Evolutionary conservation across 2,888 invertebrate genomes (phyloP), one percentile per base, ranked within the genome.

Genomic region (Theretra japonica): DNA sequence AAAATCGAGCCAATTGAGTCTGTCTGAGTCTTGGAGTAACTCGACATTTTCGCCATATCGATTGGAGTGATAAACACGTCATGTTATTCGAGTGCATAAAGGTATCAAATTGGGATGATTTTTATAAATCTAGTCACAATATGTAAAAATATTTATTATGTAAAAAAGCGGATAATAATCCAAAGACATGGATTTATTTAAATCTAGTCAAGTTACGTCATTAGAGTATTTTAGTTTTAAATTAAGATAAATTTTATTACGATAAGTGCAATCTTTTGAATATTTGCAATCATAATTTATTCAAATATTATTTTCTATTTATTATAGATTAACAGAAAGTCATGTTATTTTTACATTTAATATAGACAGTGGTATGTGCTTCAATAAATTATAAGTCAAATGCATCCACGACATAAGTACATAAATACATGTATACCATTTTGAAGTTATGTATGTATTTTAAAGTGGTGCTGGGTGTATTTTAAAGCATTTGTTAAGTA

Each of bases 161-260:
- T 60, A n/a, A 25, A 60, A 60, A 48, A 17, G 48, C 65, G 41
- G 15, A 41, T 65, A 65, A 48, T 62, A n/a, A n/a, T 41, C 41
- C 21, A 23, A 41, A 30, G 25, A 33, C 28, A 21, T 25, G 56
- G 17, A 60, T 56, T 69, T 33, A 21, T 69, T 56, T 69, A 33
- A 69, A 69, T 30, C 53, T 57, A 69, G 53, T 69, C 56, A 56
- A 28, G 41, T 17, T n/a, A 23, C n/a, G 69, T 53, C 21, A 69
- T 53, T 68, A 53, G 11, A 19, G 8, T 56, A 33, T 4, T 25
- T 28, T 25, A 48, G 41, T 65, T 65, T 48, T 41, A 23, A 15
- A 2, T 48, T 65, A 60, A 60, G 28, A 70, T 70, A 48, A n/a
- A 28, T 77, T 81, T 77, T 69, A n/a, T 62, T 23, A 15, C 30